phyloP scores from a whole-genome alignment of 2,888 invertebrate species.

The Athalia cordata region DNA sequence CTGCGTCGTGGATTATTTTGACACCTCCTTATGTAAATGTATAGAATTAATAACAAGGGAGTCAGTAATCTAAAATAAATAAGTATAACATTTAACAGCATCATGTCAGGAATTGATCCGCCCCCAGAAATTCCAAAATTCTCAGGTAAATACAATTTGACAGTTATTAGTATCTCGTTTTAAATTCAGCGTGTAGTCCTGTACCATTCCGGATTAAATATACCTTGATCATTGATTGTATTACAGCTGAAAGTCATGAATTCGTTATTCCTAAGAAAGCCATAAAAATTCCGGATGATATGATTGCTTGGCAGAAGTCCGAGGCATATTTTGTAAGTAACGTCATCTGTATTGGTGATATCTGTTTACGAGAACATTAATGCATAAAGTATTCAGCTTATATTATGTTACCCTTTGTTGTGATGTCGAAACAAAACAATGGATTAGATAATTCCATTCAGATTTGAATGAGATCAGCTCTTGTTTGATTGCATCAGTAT shows the following conservation, averaged over 20 bases:
- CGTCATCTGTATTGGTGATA: neutral
- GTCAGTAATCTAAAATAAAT: neutral
- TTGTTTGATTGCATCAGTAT: too few species aligned
- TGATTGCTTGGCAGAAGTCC: slow-evolving; percentile 88
- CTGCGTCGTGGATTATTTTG: too few species aligned
- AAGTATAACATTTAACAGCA: neutral
- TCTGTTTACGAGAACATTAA: too few species aligned
- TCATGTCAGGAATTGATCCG: slow-evolving; percentile 2
- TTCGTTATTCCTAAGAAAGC: slow-evolving; percentile 80
- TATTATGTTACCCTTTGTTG: neutral
- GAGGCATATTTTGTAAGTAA: slow-evolving; percentile 85
- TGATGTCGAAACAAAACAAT: too few species aligned
- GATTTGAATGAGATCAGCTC: too few species aligned
- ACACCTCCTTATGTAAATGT: too few species aligned
- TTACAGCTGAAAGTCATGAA: slow-evolving; percentile 76
- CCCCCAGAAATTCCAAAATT: slow-evolving; percentile 25
- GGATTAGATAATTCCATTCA: too few species aligned
- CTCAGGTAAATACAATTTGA: slow-evolving; percentile 17
- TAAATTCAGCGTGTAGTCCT: too few species aligned
- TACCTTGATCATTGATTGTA: slow-evolving; percentile 26
- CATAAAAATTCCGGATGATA: slow-evolving; percentile 81
- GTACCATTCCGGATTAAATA: too few species aligned
- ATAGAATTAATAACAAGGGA: too few species aligned
- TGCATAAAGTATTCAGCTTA: slow-evolving; percentile 9
- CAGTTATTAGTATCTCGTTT: too few species aligned